phyloP scores from a whole-genome alignment of 2,113 vertebrate species.

The Camelus dromedarius region DNA sequence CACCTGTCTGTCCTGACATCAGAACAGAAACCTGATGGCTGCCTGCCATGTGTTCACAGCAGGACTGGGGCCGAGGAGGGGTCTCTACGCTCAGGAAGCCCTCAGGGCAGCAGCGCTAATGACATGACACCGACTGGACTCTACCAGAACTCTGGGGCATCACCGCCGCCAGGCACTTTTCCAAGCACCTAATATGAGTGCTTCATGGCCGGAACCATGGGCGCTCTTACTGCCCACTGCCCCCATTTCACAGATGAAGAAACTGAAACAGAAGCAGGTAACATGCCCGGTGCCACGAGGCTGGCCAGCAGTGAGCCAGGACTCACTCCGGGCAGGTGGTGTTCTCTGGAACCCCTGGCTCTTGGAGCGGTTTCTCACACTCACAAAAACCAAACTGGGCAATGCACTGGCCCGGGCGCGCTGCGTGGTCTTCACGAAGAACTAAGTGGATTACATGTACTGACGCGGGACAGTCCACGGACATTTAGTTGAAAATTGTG shows the following conservation, averaged over 20 bases:
- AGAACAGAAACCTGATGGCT: too few species aligned
- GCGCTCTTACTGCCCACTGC: neutral
- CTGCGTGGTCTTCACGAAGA: rapidly evolving
- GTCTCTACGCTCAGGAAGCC: neutral
- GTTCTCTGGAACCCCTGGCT: neutral
- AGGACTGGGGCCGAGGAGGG: neutral
- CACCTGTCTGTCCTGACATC: neutral
- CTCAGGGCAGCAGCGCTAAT: neutral
- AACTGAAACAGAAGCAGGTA: neutral
- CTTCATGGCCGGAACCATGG: neutral
- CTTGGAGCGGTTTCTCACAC: neutral
- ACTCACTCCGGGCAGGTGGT: neutral
- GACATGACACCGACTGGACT: rapidly evolving
- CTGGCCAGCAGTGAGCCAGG: neutral
- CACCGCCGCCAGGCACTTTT: too few species aligned
- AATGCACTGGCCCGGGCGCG: rapidly evolving
- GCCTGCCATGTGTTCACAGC: too few species aligned
- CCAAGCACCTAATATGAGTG: neutral
- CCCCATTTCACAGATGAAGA: neutral
- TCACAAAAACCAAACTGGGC: neutral
- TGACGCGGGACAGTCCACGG: neutral
- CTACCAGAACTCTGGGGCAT: neutral
- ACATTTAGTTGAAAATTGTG: neutral
- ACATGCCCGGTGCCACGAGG: neutral
- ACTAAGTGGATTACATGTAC: rapidly evolving